Conservation (phyloP, 1,140 invertebrate genomes). For the Leptoteleia sp. region DNA sequence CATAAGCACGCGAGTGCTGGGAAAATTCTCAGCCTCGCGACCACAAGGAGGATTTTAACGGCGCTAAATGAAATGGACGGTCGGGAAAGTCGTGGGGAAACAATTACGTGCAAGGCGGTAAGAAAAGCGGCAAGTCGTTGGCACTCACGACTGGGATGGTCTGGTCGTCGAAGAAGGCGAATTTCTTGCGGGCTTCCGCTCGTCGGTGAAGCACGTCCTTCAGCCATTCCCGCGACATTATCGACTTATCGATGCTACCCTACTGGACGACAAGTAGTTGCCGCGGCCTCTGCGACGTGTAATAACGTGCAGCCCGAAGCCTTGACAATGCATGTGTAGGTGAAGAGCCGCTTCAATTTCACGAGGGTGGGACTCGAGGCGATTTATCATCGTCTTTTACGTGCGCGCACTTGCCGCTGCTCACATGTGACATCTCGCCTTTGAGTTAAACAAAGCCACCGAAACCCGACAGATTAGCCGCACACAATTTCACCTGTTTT, state of each 20-base stretch:
- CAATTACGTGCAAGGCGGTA: too few species aligned
- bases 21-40: too few species aligned
- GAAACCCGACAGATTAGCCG: too few species aligned
- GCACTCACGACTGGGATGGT: slow-evolving; percentile 71
- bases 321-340: slow-evolving; percentile 44
- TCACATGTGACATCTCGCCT: background rate
- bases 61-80: too few species aligned
- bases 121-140: too few species aligned
- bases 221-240: slow-evolving; percentile 65
- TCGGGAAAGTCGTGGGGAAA: too few species aligned
- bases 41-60: too few species aligned
- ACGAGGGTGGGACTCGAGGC: slow-evolving; percentile 27
- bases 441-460: background rate
- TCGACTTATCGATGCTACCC: slow-evolving; percentile 47
- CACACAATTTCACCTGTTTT: too few species aligned
- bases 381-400: slow-evolving; percentile 28
- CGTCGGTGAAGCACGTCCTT: slow-evolving; percentile 52
- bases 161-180: slow-evolving; percentile 70
- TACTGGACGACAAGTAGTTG: slow-evolving; percentile 34
- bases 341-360: slow-evolving; percentile 28
- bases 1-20: too few species aligned
- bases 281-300: slow-evolving; percentile 14
- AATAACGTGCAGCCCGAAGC: slow-evolving; percentile 24
- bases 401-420: slow-evolving; percentile 1
- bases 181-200: slow-evolving; percentile 72